phyloP scores from a whole-genome alignment of 2,888 invertebrate genomes.

The Pristionchus exspectatus region DNA sequence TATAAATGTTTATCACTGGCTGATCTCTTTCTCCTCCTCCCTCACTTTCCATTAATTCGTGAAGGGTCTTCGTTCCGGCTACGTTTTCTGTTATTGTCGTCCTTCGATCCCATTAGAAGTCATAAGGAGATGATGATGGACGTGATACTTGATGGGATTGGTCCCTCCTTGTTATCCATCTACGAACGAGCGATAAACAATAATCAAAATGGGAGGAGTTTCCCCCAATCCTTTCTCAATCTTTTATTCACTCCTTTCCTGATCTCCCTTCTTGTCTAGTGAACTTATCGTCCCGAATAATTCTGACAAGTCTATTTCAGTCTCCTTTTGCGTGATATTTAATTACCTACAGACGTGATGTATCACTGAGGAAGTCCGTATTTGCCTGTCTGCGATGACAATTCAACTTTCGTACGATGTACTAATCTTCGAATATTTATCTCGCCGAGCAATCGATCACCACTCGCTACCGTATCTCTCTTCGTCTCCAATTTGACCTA shows the following conservation, averaged over 20 bases:
- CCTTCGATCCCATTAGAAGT: background rate
- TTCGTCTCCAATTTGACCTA: background rate
- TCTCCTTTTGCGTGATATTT: background rate
- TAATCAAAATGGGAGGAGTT: background rate
- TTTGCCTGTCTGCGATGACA: background rate
- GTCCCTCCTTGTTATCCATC: background rate
- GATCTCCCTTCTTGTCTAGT: background rate
- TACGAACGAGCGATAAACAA: background rate
- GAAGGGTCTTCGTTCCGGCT: conserved; percentile 19
- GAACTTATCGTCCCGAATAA: background rate
- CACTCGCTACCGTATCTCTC: background rate
- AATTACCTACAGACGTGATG: background rate
- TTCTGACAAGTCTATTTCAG: background rate
- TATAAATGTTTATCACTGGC: background rate
- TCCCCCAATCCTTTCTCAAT: background rate
- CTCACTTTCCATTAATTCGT: conserved; percentile 4
- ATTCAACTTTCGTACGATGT: background rate
- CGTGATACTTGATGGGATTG: background rate
- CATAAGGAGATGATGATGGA: conserved; percentile 10
- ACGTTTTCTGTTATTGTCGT: conserved; percentile 3
- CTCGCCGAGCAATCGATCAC: background rate
- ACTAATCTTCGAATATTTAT: background rate
- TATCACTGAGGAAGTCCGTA: background rate
- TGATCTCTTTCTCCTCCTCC: conserved; percentile 15
- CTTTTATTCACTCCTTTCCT: background rate